A percentile compares a stretch with the other conserved stretches of the same genome.
Evolutionary conservation across 2,113 vertebrate species (phyloP).

Genomic region (Emydura subglobosa): DNA sequence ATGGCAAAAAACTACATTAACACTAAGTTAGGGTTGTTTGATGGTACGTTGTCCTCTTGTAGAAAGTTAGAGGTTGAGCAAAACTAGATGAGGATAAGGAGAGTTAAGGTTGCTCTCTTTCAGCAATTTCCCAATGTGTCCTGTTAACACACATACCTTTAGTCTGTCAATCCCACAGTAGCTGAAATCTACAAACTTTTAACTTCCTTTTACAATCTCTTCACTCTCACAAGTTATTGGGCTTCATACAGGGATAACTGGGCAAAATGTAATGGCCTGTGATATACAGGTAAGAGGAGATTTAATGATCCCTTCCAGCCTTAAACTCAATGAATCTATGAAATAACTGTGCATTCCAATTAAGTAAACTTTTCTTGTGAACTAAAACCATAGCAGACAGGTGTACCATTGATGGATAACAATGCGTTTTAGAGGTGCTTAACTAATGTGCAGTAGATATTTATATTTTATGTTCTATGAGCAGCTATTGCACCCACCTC

Average conservation of each 20-base stretch:
- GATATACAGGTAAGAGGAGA: not conserved
- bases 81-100: not conserved
- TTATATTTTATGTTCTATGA: not conserved
- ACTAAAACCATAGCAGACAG: not conserved
- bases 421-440: not conserved
- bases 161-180: not conserved
- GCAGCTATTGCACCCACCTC: not conserved
- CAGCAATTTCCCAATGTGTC: not conserved
- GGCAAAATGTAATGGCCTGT: not conserved
- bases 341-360: not conserved
- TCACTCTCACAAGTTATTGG: not conserved
- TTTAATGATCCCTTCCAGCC: not conserved
- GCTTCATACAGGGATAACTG: not conserved
- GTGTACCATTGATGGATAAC: not conserved
- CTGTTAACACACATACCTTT: not conserved
- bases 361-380: not conserved
- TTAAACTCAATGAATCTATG: not conserved
- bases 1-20: not conserved
- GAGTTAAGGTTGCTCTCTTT: not conserved
- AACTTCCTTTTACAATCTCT: not conserved
- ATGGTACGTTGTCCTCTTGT: not conserved
- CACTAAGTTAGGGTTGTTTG: not conserved
- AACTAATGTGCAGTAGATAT: not conserved
- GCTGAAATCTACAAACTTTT: not conserved
- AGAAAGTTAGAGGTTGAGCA: not conserved